Base-by-base conservation (phyloP, 2,113 vertebrate species). In the Bubalus kerabau region DNA sequence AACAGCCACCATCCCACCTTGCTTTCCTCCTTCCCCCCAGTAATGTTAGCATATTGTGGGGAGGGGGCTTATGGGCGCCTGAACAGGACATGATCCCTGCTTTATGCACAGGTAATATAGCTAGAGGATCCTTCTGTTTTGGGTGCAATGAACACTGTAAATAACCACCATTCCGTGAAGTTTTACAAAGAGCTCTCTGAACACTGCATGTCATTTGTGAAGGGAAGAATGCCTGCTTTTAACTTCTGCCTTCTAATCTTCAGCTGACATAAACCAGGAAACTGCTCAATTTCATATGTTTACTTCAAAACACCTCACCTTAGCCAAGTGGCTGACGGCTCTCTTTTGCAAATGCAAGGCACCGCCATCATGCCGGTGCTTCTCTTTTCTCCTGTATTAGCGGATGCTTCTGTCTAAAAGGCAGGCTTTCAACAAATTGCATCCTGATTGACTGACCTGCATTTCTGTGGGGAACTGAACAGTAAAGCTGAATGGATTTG, bases 181-280 rank as follows among this genome's bases (percentile, higher is more conserved):
- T 62, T 95, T 96, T 92, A 59, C 85, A 97, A 74, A 93, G 89
- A 89, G 13, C 50, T 50, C 92, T 96, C 57, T 36, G 60, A 84
- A 30, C 13, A 83, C 50, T 1, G 12, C 9, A 7, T 86, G 96
- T 96, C 92, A 62, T 84, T 95, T 84, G 17, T 81, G 64, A 64
- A 88, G 50, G 76, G 84, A 54, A 96, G 96, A 97, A 95, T 97
- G 95, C 50, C 82, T 91, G 67, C 78, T 52, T 97, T 98, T 97
- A 97, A 97, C 96, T 94, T 98, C 71, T 98, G 92, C 84, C 95
- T 98, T 88, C 94, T 94, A 95, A 98, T 94, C 95, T 96, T 96
- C 32, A 13, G 98, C 96, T 98, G 97, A 97, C 84, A 94, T 95
- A 98, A 98, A 93, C 88, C 94, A 97, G 95, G 92, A 97, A 97